These are phyloP conservation scores for Rugalucina vietnamica DNA, from an alignment of 2,888 invertebrate species.

Conservation along the genomic window DNA sequence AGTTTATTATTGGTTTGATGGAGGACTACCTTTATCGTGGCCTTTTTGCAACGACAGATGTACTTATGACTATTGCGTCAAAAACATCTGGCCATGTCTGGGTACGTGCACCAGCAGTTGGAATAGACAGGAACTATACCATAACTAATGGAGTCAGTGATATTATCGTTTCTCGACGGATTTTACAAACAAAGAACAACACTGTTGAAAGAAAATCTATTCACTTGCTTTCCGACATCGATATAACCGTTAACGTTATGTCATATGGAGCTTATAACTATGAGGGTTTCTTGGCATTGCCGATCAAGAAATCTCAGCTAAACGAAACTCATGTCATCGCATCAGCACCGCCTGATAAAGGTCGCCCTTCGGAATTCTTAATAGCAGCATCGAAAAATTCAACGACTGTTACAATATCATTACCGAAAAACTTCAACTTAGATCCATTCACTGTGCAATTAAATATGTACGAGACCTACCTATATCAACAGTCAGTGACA, in stretches of 20 bases:
- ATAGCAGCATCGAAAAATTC: background rate
- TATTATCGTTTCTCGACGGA: background rate
- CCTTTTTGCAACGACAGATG: too few relatives aligned
- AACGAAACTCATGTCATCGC: background rate
- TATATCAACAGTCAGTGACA: background rate
- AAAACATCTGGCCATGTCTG: background rate
- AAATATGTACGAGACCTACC: background rate
- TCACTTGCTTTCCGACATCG: background rate
- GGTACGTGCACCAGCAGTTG: background rate
- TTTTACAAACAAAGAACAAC: background rate
- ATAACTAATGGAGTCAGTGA: background rate
- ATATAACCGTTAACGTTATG: background rate
- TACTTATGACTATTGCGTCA: background rate
- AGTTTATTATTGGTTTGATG: too few relatives aligned
- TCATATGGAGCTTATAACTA: background rate
- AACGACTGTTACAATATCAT: background rate
- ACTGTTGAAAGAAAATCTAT: background rate
- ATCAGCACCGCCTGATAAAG: background rate
- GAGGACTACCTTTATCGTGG: too few relatives aligned
- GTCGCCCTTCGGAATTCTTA: background rate
- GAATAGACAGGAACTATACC: background rate
- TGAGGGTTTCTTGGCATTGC: background rate
- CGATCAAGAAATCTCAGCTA: background rate
- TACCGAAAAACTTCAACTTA: background rate
- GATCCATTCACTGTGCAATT: background rate